Evolutionary conservation across 2,888 invertebrate species (phyloP), one percentile per base, ranked within the genome.

Genomic region (Mythimna pallens): DNA sequence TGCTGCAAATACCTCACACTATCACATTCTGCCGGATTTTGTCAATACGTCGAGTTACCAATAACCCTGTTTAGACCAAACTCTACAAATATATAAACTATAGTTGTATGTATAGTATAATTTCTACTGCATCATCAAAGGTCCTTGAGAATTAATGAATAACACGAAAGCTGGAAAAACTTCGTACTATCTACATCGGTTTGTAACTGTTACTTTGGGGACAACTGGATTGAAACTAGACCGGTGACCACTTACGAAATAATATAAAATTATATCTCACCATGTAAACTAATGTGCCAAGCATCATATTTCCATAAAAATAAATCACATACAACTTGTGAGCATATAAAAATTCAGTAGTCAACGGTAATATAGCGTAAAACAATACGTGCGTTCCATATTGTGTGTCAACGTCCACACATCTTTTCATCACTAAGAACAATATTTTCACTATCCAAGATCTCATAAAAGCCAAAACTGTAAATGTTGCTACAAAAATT

Each of bases 331-430:
- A 93, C 17, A 94, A 73, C 78, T 90, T 93, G 40, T 92, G 90
- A 1, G 88, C 90, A 10, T 88, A 71, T 61, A 93, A 80, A 79
- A 94, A 93, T 65, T 94, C 92, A 3, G 94, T 89, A 34, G 91
- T 87, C 12, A 93, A 71, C 3, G 94, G 94, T 68, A 94, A 50
- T 20, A 94, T 73, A 4, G 89, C 90, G 76, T 91, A 94, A 6
- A 92, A 68, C n/a, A 93, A 81, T 59, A 92, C 91, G 72, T 94
- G 94, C 3, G 89, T 82, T 0, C 78, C 78, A 3, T 88, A 73
- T 4, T 85, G 57, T 10, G 70, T 52, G 14, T 89, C 85, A 3
- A 92, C 34, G 17, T 87, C 50, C 1, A 94, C 86, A 77, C 94
- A 94, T 5, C 77, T 80, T 10, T 79, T 86, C 63, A 94, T 68